These are phyloP conservation scores for Habrosyne pyritoides DNA, from an alignment of 2,888 invertebrate genomes.

Conservation along the genomic window DNA sequence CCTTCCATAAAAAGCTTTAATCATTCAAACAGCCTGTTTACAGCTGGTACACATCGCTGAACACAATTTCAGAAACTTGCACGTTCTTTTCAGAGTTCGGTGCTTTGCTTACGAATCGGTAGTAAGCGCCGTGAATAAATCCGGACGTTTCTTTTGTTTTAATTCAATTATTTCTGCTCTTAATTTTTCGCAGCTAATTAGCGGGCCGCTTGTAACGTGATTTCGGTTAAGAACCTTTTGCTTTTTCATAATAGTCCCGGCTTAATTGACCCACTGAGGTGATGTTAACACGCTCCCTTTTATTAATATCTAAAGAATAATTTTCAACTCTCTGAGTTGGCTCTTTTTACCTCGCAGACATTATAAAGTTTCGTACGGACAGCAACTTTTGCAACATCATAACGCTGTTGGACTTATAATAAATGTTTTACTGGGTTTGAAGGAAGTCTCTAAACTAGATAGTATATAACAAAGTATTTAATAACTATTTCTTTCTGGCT, in stretches of 20 bases:
- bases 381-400: slow-evolving; percentile 33
- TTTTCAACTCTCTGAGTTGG: slow-evolving; percentile 29
- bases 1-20: no score
- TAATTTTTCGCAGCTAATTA: slow-evolving; percentile 32
- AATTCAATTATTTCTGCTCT: slow-evolving; percentile 23
- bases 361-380: slow-evolving; percentile 25
- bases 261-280: slow-evolving; percentile 28
- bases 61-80: neutral
- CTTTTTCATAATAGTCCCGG: slow-evolving; percentile 22
- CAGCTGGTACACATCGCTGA: neutral
- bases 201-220: slow-evolving; percentile 4
- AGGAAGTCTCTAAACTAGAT: no score
- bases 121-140: neutral
- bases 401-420: slow-evolving; percentile 32
- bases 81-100: neutral
- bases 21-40: neutral
- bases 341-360: slow-evolving; percentile 27
- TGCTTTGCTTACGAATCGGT: neutral
- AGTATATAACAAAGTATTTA: no score
- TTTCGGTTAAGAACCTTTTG: slow-evolving; percentile 22
- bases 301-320: slow-evolving; percentile 22
- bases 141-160: slow-evolving; percentile 21
- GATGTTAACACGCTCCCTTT: slow-evolving; percentile 26
- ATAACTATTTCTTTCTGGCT: no score
- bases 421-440: slow-evolving; percentile 29